Evolutionary conservation across 1,140 invertebrate genomes (phyloP).

Genomic region (Drosophila funebris): DNA sequence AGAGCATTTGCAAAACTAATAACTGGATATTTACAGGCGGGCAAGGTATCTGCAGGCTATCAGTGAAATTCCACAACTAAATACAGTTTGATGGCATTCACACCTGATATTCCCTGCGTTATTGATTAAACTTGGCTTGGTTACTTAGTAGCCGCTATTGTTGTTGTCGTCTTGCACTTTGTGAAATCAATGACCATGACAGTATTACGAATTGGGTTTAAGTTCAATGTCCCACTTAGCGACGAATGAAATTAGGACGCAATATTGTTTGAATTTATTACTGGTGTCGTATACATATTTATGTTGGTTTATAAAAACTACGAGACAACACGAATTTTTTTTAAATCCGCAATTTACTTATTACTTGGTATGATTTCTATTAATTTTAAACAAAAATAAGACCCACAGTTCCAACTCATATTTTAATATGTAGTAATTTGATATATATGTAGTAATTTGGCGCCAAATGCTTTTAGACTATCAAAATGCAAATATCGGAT

Average conservation of each 20-base stretch:
- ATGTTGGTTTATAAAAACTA: too few species aligned
- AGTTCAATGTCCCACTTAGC: constrained; percentile 56
- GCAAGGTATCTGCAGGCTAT: neutral
- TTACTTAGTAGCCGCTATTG: constrained; percentile 32
- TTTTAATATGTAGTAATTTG: too few species aligned
- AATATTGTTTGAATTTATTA: neutral
- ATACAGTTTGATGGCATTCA: neutral
- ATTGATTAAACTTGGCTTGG: constrained; percentile 65
- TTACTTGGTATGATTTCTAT: too few species aligned
- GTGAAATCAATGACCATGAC: constrained; percentile 63
- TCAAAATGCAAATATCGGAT: too few species aligned
- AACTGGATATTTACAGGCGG: neutral
- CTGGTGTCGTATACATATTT: too few species aligned
- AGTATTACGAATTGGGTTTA: constrained; percentile 20
- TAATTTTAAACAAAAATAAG: too few species aligned
- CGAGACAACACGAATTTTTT: too few species aligned
- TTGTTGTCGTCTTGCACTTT: constrained; percentile 20
- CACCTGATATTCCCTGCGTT: neutral
- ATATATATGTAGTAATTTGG: too few species aligned
- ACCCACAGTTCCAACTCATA: too few species aligned
- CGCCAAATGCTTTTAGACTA: too few species aligned
- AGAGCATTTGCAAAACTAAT: constrained; percentile 60
- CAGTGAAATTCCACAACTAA: constrained; percentile 29
- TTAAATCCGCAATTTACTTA: too few species aligned
- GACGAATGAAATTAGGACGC: constrained; percentile 7